Evolutionary conservation across 2,888 invertebrate species (phyloP), one percentile per base, ranked within the genome.

Genomic region (Abscondita cerata): DNA sequence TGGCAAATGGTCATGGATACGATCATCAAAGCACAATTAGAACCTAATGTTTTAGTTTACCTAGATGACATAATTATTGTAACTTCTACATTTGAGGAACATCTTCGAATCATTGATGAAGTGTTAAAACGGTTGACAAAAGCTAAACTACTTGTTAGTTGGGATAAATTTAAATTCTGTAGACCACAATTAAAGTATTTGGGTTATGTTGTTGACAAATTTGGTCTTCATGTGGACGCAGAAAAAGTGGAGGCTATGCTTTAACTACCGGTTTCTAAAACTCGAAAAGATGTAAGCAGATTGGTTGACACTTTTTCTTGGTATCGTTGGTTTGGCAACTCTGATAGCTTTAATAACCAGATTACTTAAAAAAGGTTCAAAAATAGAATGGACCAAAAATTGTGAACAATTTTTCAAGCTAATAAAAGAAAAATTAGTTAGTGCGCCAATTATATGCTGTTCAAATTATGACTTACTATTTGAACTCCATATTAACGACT

Each of bases 141-240:
- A 1, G 68, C 69, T 0, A 62, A 62, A 5, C 47, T 72, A 2
- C 73, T 69, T 0, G 44, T 80, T 0, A 72, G 72, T 12, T 12
- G 50, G 9, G 67, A 69, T 0, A 77, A 78, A 60, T 70, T 69
- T 54, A 1, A 59, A 0, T 73, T 75, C 58, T 72, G 68, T 58
- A 19, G 50, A 20, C 52, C 61, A 4, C 41, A 68, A 20, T 25
- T 79, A 1, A 66, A 68, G 38, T 76, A 73, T 58, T 59, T 80
- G 2, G 77, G 78, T 1, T 76, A 75, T 52, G 33, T 75, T 0
- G 72, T 79, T 1, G 68, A 71, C 46, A 20, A 44, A 0, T 13
- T 71, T 2, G 76, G 76, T 4, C 16, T 74, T 2, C 46, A 59
- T 0, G 61, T 67, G 0, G 68, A 75, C 44, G 56, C 66, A 0